Percentiles rank a stretch among this genome's conserved stretches.
phyloP scores from a whole-genome alignment of 1,140 invertebrate genomes.

The Drosophila ercepeae region DNA sequence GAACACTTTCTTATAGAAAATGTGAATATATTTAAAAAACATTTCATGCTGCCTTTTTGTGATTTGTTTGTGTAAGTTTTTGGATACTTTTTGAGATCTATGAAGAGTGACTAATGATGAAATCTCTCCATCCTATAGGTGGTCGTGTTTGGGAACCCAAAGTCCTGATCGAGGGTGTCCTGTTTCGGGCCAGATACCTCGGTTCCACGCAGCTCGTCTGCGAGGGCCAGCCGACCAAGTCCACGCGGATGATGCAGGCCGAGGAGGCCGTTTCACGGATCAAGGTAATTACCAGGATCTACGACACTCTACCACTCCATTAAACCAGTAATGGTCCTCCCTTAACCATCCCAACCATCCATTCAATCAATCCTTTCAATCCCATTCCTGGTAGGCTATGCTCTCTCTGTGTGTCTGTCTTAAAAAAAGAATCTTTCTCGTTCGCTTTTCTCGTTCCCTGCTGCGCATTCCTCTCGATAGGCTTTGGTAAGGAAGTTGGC shows the following conservation, averaged over 20 bases:
- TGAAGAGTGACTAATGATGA: neutral
- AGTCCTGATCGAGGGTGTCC: constrained; percentile 99
- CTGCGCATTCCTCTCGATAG: constrained; percentile 32
- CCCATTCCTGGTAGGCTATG: constrained; percentile 15
- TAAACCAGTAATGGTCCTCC: constrained; percentile 87
- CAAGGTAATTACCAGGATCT: constrained; percentile 90
- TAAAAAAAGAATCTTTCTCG: constrained; percentile 26
- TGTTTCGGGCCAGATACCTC: constrained; percentile 98
- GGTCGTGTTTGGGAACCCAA: constrained; percentile 1
- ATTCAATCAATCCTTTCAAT: neutral
- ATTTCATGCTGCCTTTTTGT: neutral
- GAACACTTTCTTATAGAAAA: too few species aligned
- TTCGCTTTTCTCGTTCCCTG: constrained; percentile 36
- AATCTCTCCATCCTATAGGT: neutral
- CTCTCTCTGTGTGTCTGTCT: constrained; percentile 15
- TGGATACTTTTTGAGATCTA: neutral
- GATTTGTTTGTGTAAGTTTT: neutral
- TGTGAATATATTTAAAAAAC: neutral
- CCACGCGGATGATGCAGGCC: constrained; percentile 99
- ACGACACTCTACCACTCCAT: constrained; percentile 84
- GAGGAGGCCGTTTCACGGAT: constrained; percentile 99
- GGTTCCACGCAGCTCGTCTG: constrained; percentile 99
- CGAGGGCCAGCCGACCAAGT: constrained; percentile 99
- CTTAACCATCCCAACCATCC: too few species aligned
- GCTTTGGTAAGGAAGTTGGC: constrained; percentile 27